These are phyloP conservation scores for Clostera curtula DNA, from an alignment of 2,888 invertebrate genomes.

Conservation along the genomic window DNA sequence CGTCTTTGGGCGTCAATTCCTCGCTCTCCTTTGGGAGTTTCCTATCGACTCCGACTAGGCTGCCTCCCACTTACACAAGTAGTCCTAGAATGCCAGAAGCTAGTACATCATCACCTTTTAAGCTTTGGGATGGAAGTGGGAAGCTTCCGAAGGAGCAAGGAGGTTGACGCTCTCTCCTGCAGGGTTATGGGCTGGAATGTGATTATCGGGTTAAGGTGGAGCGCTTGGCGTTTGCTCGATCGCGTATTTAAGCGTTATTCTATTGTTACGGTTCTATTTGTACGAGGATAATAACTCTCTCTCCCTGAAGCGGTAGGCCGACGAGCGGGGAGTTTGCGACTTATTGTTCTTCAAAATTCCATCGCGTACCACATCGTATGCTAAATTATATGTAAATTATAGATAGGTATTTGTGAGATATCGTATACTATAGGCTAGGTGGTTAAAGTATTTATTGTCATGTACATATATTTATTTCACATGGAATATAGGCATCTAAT, in stretches of 20 bases:
- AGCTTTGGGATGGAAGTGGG: conserved; percentile 49
- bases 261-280: conserved; percentile 24
- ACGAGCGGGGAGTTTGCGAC: conserved; percentile 51
- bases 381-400: conserved; percentile 34
- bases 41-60: conserved; percentile 53
- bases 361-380: conserved; percentile 12
- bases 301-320: conserved; percentile 33
- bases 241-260: conserved; percentile 34
- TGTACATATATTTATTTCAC: conserved; percentile 49
- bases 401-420: conserved; percentile 10
- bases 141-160: conserved; percentile 52
- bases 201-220: conserved; percentile 47
- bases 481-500: conserved; percentile 56
- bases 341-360: conserved; percentile 53
- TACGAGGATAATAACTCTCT: conserved; percentile 62
- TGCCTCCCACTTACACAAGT: conserved; percentile 60
- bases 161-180: conserved; percentile 46
- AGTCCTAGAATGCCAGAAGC: conserved; percentile 58
- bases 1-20: conserved; percentile 66
- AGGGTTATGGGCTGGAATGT: conserved; percentile 38
- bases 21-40: conserved; percentile 65
- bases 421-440: not conserved
- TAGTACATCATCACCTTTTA: conserved; percentile 53
- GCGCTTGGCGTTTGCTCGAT: conserved; percentile 32
- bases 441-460: conserved; percentile 25